Evolutionary conservation across 2,797 vertebrate species (phyloP).

Genomic region (Pyrocephalus nanus): DNA sequence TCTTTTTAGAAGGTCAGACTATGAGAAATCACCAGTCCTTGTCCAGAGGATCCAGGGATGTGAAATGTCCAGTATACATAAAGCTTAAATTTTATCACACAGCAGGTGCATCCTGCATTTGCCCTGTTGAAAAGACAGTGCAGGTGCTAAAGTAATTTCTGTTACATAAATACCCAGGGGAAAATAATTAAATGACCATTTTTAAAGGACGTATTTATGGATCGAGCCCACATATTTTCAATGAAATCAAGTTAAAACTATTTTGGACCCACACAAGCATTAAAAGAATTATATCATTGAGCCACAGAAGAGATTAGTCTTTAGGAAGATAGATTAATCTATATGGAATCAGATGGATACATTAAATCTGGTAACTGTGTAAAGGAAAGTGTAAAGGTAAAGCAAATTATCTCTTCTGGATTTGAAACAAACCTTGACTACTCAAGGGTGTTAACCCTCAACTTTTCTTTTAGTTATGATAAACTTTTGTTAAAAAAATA

Average conservation of each 20-base stretch:
- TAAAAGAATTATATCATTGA: neutral
- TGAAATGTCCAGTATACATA: neutral
- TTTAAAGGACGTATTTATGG: neutral
- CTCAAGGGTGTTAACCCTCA: neutral
- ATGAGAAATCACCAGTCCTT: neutral
- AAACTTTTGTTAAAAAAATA: neutral
- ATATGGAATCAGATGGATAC: neutral
- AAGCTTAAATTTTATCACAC: neutral
- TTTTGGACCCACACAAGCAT: neutral
- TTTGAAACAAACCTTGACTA: neutral
- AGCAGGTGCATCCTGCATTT: neutral
- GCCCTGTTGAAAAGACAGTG: neutral
- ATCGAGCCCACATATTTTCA: neutral
- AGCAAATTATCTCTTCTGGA: neutral
- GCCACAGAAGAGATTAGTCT: neutral
- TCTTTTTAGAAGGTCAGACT: neutral
- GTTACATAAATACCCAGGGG: neutral
- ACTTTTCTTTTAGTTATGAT: neutral
- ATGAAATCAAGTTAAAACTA: neutral
- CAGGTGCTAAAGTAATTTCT: neutral
- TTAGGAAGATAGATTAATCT: neutral
- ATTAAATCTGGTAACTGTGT: neutral
- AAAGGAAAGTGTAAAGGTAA: neutral
- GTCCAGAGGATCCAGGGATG: neutral
- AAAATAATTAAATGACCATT: neutral